Percentiles rank a stretch among this genome's conserved stretches.
These are phyloP conservation scores for Archips crataeganus DNA, from an alignment of 2,888 invertebrate genomes.

Conservation along the genomic window DNA sequence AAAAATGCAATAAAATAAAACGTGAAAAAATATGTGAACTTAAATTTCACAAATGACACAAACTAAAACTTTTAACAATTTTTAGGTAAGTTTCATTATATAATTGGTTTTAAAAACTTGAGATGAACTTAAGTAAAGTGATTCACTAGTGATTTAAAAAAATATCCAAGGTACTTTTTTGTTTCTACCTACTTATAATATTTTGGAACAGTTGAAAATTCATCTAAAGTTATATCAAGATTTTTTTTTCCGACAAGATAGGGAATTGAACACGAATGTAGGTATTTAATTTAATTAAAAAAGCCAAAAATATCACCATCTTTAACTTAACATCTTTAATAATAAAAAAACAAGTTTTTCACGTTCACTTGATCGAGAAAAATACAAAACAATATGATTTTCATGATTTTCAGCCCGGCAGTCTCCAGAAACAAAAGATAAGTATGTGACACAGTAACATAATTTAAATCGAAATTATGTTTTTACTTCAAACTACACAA, in stretches of 20 bases:
- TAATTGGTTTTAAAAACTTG: neutral
- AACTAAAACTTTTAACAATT: neutral
- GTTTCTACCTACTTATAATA: neutral
- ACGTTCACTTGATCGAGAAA: neutral
- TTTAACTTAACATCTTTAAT: neutral
- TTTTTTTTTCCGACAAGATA: too few relatives aligned
- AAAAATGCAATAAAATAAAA: neutral
- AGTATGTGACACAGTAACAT: neutral
- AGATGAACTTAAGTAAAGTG: too few relatives aligned
- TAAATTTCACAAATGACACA: neutral
- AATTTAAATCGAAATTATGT: neutral
- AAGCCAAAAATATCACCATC: neutral
- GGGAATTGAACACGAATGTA: too few relatives aligned
- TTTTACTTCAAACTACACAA: too few relatives aligned
- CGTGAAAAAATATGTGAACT: conserved; percentile 7
- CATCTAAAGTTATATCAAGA: neutral
- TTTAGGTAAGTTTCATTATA: conserved; percentile 5
- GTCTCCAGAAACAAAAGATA: neutral
- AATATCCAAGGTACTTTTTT: neutral
- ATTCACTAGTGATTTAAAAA: too few relatives aligned
- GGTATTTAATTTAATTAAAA: neutral
- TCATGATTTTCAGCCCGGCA: conserved; percentile 30
- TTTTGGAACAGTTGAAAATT: too few relatives aligned
- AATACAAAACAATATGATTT: conserved; percentile 9
- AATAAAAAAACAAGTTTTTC: neutral